Evolutionary conservation across 1,140 invertebrate genomes (phyloP), one percentile per base, ranked within the genome.

Genomic region (Euborellia annulipes): DNA sequence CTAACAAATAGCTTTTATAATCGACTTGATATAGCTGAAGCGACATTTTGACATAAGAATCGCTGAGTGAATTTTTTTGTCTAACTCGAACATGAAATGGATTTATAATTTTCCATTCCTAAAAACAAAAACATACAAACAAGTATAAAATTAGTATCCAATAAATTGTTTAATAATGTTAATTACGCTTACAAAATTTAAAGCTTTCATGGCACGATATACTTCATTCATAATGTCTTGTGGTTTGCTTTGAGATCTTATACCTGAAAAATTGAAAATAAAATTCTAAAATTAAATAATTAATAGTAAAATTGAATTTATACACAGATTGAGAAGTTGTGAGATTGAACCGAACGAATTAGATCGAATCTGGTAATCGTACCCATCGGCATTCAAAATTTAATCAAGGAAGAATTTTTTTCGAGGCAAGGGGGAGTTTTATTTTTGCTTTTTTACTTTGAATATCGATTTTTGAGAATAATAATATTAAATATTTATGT

Each of bases 161-260:
- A 6, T 19, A 20, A 44, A n/a, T 7, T 37, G 6, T 11, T 4
- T 20, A 16, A 13, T 38, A 51, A 1, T 20, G 3, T 16, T 23
- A 37, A 36, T 48, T 3, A 34, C 22, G 68, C 76, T 75, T 69
- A 81, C 82, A 71, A 96, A 98, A 68, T 92, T 82, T 11, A 98
- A 70, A 6, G 85, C 79, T 65, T 97, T 98, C 95, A 99, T 98
- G 13, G 95, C 95, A 52, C 92, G 74, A 62, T 96, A 99, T 1
- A 99, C 95, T 72, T 99, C 96, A 63, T 94, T 85, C 96, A 99
- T 99, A 17, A 99, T 99, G 66, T 99, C 96, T 59, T 93, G 89
- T 2, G 93, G 93, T 62, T 95, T 95, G 58, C 91, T 97, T 65
- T 99, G 96, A 11, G 94, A 98, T 49, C 96, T 71, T 51, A 99